Evolutionary conservation across 1,140 invertebrate species (phyloP), one percentile per base, ranked within the genome.

Genomic region (Caenorhabditis latens): DNA sequence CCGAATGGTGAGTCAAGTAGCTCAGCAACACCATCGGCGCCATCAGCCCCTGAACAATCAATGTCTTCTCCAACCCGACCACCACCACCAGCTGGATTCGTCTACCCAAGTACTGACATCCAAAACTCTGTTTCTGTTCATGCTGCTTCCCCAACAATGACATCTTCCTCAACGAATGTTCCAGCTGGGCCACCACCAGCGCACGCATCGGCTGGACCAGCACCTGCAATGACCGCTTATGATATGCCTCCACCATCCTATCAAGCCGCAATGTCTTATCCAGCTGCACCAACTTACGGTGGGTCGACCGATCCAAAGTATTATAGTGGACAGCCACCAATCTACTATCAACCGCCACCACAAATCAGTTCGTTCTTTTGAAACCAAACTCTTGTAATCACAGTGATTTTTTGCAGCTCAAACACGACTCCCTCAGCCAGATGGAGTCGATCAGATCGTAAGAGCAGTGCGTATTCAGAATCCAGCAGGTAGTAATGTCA

Each of bases 221-320:
- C 84, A 0, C 53, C 55, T 16, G 21, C 86, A 19, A 65, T 50
- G 21, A 32, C 13, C 24, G 8, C 58, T 4, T 50, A 55, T 53
- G 50, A 58, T 83, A 67, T 75, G 19, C 57, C 88, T 16, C 90
- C 90, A 43, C 90, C 89, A 53, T 82, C 87, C 6, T 90, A 90
- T 21, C 82, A 90, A n/a, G 84, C 88, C 46, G 89, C 89, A 3
- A 79, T 86, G 50, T 58, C 83, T 71, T 90, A 84, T 84, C 89
- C 89, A 71, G 53, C 83, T 19, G 84, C 63, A 24, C 85, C 85
- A 24, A 86, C 89, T 13, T 90, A 90, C 61, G 55, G 58, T 24
- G 87, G 90, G 24, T 65, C 61, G 19, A 83, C 24, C 53, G 53
- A 61, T 24, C 83, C 89, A 42, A 88, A 90, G 71, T 42, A 86